Conservation (phyloP, 2,888 invertebrate species). For the Chrysomela aeneicollis region DNA sequence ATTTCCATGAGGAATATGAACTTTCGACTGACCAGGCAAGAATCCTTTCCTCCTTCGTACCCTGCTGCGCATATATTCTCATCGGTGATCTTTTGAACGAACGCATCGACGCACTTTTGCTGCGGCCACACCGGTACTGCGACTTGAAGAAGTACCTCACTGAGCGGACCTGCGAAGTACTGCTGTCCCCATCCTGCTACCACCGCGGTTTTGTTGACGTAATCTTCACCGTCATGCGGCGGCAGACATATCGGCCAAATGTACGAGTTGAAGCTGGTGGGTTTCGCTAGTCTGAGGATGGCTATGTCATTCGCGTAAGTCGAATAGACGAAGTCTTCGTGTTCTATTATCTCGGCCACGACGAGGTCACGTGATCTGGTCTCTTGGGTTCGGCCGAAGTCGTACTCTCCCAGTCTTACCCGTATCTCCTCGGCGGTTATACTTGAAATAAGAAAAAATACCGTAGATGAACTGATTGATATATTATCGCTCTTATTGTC, state of each 20-base stretch:
- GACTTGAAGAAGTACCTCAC: conserved; percentile 75
- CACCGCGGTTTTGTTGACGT: conserved; percentile 69
- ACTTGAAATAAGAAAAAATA: too few relatives aligned
- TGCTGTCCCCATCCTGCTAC: conserved; percentile 84
- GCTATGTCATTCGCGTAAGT: conserved; percentile 83
- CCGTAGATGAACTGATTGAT: too few relatives aligned
- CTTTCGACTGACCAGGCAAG: conserved; percentile 74
- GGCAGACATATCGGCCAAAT: conserved; percentile 89
- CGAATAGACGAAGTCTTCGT: conserved; percentile 71
- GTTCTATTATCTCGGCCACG: conserved; percentile 72
- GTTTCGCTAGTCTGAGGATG: conserved; percentile 71
- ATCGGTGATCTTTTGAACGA: conserved; percentile 71
- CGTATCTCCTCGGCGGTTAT: conserved; percentile 67
- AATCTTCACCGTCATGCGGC: conserved; percentile 67
- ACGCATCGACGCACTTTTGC: conserved; percentile 68
- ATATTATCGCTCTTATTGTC: too few relatives aligned
- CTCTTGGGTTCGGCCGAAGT: conserved; percentile 73
- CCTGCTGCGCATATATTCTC: conserved; percentile 81
- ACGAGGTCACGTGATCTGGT: conserved; percentile 74
- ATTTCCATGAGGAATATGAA: background rate
- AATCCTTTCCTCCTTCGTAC: conserved; percentile 79
- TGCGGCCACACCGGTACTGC: conserved; percentile 81
- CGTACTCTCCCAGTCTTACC: conserved; percentile 84
- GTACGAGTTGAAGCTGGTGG: conserved; percentile 77
- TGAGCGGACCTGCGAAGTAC: conserved; percentile 71